These are phyloP conservation scores for Panopea generosa DNA, from an alignment of 2,888 invertebrate genomes.

Conservation along the genomic window DNA sequence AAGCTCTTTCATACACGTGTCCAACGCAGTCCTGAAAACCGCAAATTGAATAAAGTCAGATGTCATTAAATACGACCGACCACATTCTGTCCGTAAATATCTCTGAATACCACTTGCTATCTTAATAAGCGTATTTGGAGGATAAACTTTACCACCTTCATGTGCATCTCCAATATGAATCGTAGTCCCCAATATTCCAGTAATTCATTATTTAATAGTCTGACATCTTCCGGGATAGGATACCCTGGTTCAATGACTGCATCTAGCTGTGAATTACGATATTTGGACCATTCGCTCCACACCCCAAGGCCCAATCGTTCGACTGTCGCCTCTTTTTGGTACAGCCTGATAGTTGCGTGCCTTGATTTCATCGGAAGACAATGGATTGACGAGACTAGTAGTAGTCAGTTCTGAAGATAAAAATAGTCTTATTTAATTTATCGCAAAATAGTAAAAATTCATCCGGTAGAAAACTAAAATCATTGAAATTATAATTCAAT, in stretches of 20 bases:
- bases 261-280: not conserved
- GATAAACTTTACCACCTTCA: slow-evolving; percentile 18
- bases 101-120: slow-evolving; percentile 17
- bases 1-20: slow-evolving; percentile 32
- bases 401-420: no score
- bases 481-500: no score
- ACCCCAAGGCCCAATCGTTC: slow-evolving; percentile 20
- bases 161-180: slow-evolving; percentile 22
- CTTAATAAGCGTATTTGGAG: slow-evolving; percentile 15
- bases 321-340: slow-evolving; percentile 14
- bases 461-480: no score
- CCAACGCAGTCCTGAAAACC: slow-evolving; percentile 19
- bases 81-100: not conserved
- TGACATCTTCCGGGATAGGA: slow-evolving; percentile 9
- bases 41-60: slow-evolving; percentile 7
- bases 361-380: no score
- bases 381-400: no score
- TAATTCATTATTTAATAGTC: not conserved
- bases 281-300: slow-evolving; percentile 29
- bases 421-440: no score
- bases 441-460: no score
- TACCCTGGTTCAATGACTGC: not conserved
- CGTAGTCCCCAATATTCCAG: slow-evolving; percentile 14
- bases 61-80: not conserved
- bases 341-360: no score